These are phyloP conservation scores for Wiebesia pumilae DNA, from an alignment of 1,140 invertebrate species.

Conservation along the genomic window DNA sequence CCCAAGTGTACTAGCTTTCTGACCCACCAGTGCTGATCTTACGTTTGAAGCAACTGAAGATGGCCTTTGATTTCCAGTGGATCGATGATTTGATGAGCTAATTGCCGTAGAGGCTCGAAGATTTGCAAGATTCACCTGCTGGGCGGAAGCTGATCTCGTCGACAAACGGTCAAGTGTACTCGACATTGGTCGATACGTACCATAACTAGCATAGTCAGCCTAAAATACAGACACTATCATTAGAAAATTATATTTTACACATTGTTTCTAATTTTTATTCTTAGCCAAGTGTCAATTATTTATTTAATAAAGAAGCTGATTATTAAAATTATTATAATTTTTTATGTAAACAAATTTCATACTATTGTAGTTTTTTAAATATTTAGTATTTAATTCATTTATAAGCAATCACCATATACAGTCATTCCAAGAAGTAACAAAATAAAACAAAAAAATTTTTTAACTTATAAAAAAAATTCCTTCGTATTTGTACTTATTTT, in stretches of 20 bases:
- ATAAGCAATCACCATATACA: too few relatives aligned
- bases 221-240: slow-evolving; percentile 28
- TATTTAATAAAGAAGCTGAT: too few relatives aligned
- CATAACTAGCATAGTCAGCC: slow-evolving; percentile 73
- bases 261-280: not conserved
- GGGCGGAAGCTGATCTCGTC: slow-evolving; percentile 71
- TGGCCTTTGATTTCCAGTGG: slow-evolving; percentile 60
- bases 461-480: too few relatives aligned
- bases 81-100: slow-evolving; percentile 70
- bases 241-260: not conserved
- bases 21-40: slow-evolving; percentile 64
- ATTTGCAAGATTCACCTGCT: slow-evolving; percentile 74
- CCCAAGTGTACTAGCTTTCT: slow-evolving; percentile 59
- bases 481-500: too few relatives aligned
- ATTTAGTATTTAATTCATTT: too few relatives aligned
- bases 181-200: slow-evolving; percentile 73
- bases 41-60: slow-evolving; percentile 71
- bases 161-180: slow-evolving; percentile 73
- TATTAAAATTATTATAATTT: too few relatives aligned
- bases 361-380: too few relatives aligned
- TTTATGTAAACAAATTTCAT: too few relatives aligned
- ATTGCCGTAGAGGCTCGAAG: slow-evolving; percentile 73
- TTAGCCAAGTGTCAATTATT: too few relatives aligned
- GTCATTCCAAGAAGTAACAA: too few relatives aligned
- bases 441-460: too few relatives aligned